These are phyloP conservation scores for Drosophila orosa DNA, from an alignment of 1,140 invertebrate genomes.

Conservation along the genomic window DNA sequence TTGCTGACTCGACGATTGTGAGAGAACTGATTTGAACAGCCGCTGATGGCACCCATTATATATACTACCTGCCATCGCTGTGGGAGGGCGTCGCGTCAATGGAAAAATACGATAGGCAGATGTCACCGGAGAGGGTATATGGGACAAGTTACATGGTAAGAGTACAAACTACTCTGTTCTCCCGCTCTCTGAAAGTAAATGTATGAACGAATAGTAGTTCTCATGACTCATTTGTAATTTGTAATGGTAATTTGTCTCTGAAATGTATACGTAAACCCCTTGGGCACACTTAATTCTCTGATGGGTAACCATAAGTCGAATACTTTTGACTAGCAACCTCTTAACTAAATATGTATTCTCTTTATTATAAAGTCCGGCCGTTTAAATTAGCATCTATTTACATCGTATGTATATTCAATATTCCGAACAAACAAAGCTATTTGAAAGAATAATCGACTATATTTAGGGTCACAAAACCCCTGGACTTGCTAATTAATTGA, in stretches of 20 bases:
- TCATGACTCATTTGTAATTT: background rate
- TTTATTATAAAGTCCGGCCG: background rate
- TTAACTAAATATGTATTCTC: slow-evolving; percentile 4
- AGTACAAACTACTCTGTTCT: background rate
- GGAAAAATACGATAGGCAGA: slow-evolving; percentile 8
- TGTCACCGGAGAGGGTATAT: slow-evolving; percentile 3
- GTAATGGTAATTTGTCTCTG: background rate
- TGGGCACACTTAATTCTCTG: background rate
- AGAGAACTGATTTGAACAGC: slow-evolving; percentile 14
- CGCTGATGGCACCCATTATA: slow-evolving; percentile 6
- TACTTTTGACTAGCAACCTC: no score
- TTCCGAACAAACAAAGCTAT: background rate
- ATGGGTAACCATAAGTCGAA: background rate
- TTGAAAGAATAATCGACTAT: slow-evolving; percentile 3
- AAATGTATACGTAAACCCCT: no score
- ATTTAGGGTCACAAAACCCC: slow-evolving; percentile 4
- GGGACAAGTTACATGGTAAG: background rate
- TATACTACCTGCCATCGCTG: slow-evolving; percentile 1
- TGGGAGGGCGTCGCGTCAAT: slow-evolving; percentile 5
- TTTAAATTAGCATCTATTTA: slow-evolving; percentile 24
- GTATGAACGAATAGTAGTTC: background rate
- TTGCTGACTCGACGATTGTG: slow-evolving; percentile 15
- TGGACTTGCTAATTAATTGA: slow-evolving; percentile 15
- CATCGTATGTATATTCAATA: background rate
- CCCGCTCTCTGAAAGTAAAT: background rate